Base-by-base conservation (phyloP, 2,888 invertebrate species). In the Lycophotia porphyrea region DNA sequence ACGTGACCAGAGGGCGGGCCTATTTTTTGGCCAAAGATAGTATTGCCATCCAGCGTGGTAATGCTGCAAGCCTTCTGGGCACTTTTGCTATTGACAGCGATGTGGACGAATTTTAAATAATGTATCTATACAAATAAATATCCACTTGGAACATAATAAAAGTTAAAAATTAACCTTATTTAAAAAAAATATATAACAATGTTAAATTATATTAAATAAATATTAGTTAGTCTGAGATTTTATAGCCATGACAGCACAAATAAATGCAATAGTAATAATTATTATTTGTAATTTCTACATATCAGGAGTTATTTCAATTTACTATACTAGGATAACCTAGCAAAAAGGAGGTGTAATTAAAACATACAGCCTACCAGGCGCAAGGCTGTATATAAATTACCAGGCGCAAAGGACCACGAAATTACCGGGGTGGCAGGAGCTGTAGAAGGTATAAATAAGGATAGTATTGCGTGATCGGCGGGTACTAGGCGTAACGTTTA, bases 341-440 rank as follows among this genome's bases (percentile, higher is more conserved):
- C 60, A 31, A 60, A 52, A 74, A 75, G 77, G 64, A 82, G 66
- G 71, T 71, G 55, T 70, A 68, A 74, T 70, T 79, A 70, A 77
- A 67, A 70, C 63, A 67, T 34, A 60, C 36, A 74, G 68, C 58
- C 42, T 80, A 87, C 79, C 52, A 71, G 83, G 80, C 60, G 82
- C 42, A 74, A 75, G 73, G 58, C 49, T 64, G 34, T 80, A 63
- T 66, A 71, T 76, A 74, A 76, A 82, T 78, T 81, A 88, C 88
- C 78, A 88, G 88, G 88, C 82, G 88, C 77, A 81, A 80, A 80
- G 76, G 71, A 73, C 68, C 72, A 72, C 80, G 79, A 76, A 84
- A 84, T 77, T 76, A 88, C 85, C 66, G 85, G 81, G 80, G 67
- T 74, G 80, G 80, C 72, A 88, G 42, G 61, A 86, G 66, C 73